Percentiles rank a stretch among this genome's conserved stretches.
These are phyloP conservation scores for Aplysia californica DNA, from an alignment of 1,140 invertebrate genomes.

Conservation along the genomic window DNA sequence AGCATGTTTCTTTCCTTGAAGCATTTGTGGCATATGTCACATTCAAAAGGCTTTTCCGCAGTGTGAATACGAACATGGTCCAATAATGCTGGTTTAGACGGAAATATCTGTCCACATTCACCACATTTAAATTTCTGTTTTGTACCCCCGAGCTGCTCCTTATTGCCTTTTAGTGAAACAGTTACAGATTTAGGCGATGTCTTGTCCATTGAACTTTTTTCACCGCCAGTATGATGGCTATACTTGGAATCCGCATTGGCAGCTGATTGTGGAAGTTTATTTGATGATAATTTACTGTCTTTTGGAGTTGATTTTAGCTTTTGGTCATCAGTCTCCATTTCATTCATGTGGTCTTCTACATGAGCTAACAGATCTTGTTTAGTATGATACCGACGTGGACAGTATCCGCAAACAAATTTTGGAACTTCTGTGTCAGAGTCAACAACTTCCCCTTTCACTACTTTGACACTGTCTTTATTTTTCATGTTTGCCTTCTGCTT, in stretches of 20 bases:
- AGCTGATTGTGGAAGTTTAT: no score
- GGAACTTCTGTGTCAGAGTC: not conserved
- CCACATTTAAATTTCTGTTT: slow-evolving; percentile 22
- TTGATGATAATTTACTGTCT: no score
- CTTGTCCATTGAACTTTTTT: no score
- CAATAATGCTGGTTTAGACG: slow-evolving; percentile 4
- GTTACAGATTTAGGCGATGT: no score
- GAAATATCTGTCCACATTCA: slow-evolving; percentile 17
- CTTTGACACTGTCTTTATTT: not conserved
- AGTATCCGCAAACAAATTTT: slow-evolving; percentile 27
- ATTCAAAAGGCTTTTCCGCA: slow-evolving; percentile 26
- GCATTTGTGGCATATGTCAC: slow-evolving; percentile 29
- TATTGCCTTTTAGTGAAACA: not conserved
- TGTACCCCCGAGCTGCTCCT: not conserved
- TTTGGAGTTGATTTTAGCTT: no score
- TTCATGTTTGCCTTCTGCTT: slow-evolving; percentile 10
- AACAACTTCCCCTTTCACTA: not conserved
- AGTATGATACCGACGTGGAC: slow-evolving; percentile 21
- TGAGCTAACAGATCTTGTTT: slow-evolving; percentile 21
- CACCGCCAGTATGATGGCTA: no score
- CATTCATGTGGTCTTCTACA: slow-evolving; percentile 22
- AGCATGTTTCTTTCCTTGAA: slow-evolving; percentile 20
- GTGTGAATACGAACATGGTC: slow-evolving; percentile 25
- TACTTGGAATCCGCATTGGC: no score
- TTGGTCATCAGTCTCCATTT: slow-evolving; percentile 21